Evolutionary conservation across 2,888 invertebrate genomes (phyloP).

Genomic region (Drosophila maculinotata): DNA sequence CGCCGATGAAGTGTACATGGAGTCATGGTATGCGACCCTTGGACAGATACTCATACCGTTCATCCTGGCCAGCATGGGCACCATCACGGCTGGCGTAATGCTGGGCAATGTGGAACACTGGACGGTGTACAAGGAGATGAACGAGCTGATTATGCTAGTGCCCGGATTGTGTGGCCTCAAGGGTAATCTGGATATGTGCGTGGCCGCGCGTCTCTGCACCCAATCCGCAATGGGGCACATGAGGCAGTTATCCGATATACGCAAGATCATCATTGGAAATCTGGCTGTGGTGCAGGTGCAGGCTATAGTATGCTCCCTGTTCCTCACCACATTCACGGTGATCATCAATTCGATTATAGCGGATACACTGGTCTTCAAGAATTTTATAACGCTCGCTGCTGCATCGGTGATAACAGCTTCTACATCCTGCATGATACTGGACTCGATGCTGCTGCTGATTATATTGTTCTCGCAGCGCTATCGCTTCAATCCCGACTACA

Average conservation of each 20-base stretch:
- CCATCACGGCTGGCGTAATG: conserved; percentile 47
- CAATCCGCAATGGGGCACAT: conserved; percentile 47
- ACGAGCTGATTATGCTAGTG: conserved; percentile 43
- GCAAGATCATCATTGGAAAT: conserved; percentile 46
- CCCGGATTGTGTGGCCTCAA: conserved; percentile 52
- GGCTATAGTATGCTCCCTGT: conserved; percentile 45
- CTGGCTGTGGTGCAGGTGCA: conserved; percentile 56
- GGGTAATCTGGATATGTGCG: conserved; percentile 60
- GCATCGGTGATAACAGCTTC: conserved; percentile 44
- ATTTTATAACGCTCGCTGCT: conserved; percentile 21
- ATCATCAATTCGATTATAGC: background rate
- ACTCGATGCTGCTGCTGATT: conserved; percentile 36
- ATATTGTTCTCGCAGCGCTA: conserved; percentile 52
- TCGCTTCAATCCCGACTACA: conserved; percentile 55
- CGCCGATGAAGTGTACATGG: conserved; percentile 12
- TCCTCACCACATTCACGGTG: conserved; percentile 12
- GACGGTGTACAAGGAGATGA: conserved; percentile 39
- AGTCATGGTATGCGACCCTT: conserved; percentile 38
- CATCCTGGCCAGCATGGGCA: conserved; percentile 44
- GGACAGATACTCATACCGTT: conserved; percentile 43
- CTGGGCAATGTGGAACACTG: conserved; percentile 51
- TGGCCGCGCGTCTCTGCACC: conserved; percentile 45
- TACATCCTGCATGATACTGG: conserved; percentile 43
- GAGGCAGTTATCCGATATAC: background rate
- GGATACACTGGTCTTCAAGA: background rate